Base-by-base conservation (phyloP, 1,140 invertebrate species). In the Aphaenogaster ashmeadi region DNA sequence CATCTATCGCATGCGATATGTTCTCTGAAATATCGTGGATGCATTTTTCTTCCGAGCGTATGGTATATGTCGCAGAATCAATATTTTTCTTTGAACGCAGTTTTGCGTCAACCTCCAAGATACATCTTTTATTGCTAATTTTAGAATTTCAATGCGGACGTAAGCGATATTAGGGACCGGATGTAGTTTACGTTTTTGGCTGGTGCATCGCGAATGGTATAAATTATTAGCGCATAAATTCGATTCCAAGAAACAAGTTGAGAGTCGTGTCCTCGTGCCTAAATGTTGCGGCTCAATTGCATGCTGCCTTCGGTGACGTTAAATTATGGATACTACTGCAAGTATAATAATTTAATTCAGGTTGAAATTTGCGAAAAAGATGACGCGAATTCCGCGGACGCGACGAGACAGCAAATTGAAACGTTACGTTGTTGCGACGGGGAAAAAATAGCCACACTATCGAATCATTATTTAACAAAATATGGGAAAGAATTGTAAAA, bases 141-240 rank as follows among this genome's bases (percentile, higher is more conserved):
- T 85, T 77, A 52, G 67, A 83, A 83, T 83, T 58, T 74, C 52
- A 72, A 83, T 47, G 50, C 41, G 21, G 15, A 15, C n/a, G 9
- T 67, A 81, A 81, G 50, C 21, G 27, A 72, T 56, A 74, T 83
- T 85, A 75, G 83, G 44, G n/a, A 38, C 3, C 44, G 60, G 72
- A 64, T 78, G 60, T 54, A 47, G 13, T 60, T 85, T 64, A 54
- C 3, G 18, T 85, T 21, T 64, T 56, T 18, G 15, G 38, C 0
- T 33, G n/a, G 47, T 21, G 72, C 44, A n/a, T 64, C 58, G 72
- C 56, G 83, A 62, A 72, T 47, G 41, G 27, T 52, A 44, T 75
- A 85, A 85, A 66, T 85, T 78, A 75, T 38, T 64, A 44, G 33
- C 44, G n/a, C 47, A 78, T 85, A 85, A 85, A 85, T 85, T 85